Evolutionary conservation across 2,113 vertebrate species (phyloP).

Genomic region (Antennarius striatus): DNA sequence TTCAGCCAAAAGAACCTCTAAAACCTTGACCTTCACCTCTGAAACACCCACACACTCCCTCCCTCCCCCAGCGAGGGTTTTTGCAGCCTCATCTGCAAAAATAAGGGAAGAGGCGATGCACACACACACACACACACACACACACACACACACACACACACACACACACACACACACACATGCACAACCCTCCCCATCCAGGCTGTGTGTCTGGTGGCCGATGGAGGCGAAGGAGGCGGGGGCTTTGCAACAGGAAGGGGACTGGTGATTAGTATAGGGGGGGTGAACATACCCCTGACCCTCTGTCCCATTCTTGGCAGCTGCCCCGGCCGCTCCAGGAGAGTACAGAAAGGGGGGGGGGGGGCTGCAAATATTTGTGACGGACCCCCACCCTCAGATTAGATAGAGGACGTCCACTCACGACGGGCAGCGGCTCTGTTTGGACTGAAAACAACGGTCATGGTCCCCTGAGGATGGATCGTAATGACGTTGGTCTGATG

Average conservation of each 20-base stretch:
- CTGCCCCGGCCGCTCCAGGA: slow-evolving; percentile 45
- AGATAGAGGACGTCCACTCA: slow-evolving; percentile 52
- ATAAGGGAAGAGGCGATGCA: slow-evolving; percentile 35
- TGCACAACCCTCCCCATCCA: slow-evolving; percentile 43
- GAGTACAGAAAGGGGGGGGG: slow-evolving; percentile 38
- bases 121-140: slow-evolving; percentile 17
- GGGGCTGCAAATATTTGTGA: slow-evolving; percentile 62
- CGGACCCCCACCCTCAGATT: slow-evolving; percentile 58
- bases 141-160: slow-evolving; percentile 21
- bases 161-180: slow-evolving; percentile 21
- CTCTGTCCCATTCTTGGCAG: slow-evolving; percentile 64
- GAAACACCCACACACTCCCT: slow-evolving; percentile 48
- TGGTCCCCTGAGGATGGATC: not conserved
- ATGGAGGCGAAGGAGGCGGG: slow-evolving; percentile 32
- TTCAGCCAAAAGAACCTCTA: slow-evolving; percentile 65
- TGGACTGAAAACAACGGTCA: too few relatives aligned
- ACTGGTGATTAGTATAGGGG: slow-evolving; percentile 67
- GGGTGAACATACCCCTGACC: slow-evolving; percentile 58
- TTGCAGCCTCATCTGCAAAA: slow-evolving; percentile 23
- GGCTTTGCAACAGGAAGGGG: slow-evolving; percentile 61
- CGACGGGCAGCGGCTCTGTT: too few relatives aligned
- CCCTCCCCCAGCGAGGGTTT: slow-evolving; percentile 22
- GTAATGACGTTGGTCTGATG: not conserved
- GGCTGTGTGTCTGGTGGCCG: slow-evolving; percentile 63
- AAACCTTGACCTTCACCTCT: slow-evolving; percentile 69